Evolutionary conservation across 1,140 invertebrate species (phyloP).

Genomic region (Drosophila funebris): DNA sequence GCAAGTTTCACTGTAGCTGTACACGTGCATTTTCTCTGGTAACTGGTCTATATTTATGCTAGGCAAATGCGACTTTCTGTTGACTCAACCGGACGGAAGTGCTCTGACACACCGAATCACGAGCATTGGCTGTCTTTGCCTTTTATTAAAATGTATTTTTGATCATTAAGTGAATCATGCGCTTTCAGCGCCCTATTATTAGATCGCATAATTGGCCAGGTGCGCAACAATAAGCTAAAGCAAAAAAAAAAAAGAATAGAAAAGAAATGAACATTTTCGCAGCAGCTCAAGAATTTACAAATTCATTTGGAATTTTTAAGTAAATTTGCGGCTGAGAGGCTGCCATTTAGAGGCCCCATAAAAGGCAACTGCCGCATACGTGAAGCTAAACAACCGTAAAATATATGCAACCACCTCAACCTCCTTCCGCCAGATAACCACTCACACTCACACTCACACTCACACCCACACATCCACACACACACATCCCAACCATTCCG

Average conservation of each 20-base stretch:
- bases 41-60: slow-evolving; percentile 28
- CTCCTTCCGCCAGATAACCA: not conserved
- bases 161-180: slow-evolving; percentile 67
- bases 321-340: slow-evolving; percentile 50
- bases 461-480: slow-evolving; percentile 2
- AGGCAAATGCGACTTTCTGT: slow-evolving; percentile 31
- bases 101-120: slow-evolving; percentile 41
- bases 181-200: slow-evolving; percentile 40
- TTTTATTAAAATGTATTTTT: slow-evolving; percentile 74
- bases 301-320: slow-evolving; percentile 57
- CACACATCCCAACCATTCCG: not conserved
- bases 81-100: slow-evolving; percentile 72
- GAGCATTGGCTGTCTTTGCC: slow-evolving; percentile 18
- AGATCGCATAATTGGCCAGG: slow-evolving; percentile 57
- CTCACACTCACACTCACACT: not conserved
- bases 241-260: slow-evolving; percentile 17
- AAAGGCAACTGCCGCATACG: slow-evolving; percentile 75
- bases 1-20: not conserved
- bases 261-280: slow-evolving; percentile 1
- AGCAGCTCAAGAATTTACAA: slow-evolving; percentile 54
- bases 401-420: slow-evolving; percentile 61
- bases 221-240: slow-evolving; percentile 35
- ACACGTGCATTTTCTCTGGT: not conserved
- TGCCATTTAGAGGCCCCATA: slow-evolving; percentile 59
- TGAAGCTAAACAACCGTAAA: slow-evolving; percentile 78